Conservation (phyloP, 2,888 invertebrate species). For the Tromatobia lineatoria region DNA sequence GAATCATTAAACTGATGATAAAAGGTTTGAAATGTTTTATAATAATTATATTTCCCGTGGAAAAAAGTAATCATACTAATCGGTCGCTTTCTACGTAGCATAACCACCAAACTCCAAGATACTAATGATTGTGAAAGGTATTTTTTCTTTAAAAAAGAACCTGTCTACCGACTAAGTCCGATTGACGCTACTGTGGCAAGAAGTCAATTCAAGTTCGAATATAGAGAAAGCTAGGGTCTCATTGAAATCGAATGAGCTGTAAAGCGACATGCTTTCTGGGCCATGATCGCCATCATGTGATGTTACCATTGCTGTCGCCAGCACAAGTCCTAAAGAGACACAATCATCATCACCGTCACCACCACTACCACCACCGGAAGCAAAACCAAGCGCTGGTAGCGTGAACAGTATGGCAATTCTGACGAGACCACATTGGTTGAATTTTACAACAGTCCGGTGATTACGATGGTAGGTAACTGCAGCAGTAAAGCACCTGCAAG, state of each 20-base stretch:
- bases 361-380: neutral
- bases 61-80: too few species aligned
- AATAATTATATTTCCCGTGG: too few species aligned
- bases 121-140: neutral
- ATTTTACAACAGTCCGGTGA: constrained; percentile 59
- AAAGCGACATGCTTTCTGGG: neutral
- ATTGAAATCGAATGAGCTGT: neutral
- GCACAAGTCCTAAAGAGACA: neutral
- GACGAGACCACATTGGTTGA: constrained; percentile 61
- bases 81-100: too few species aligned
- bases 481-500: constrained; percentile 11
- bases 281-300: neutral
- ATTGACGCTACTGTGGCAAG: neutral
- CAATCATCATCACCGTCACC: neutral
- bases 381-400: neutral
- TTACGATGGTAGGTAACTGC: constrained; percentile 32
- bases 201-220: neutral
- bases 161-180: neutral
- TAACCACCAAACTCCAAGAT: too few species aligned
- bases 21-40: too few species aligned
- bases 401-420: constrained; percentile 38
- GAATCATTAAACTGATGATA: too few species aligned
- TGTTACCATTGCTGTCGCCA: neutral
- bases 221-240: neutral
- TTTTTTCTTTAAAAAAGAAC: neutral